A percentile compares a stretch with the other conserved stretches of the same genome.
Evolutionary conservation across 2,888 invertebrate genomes (phyloP).

Genomic region (Pardosa pseudoannulata): DNA sequence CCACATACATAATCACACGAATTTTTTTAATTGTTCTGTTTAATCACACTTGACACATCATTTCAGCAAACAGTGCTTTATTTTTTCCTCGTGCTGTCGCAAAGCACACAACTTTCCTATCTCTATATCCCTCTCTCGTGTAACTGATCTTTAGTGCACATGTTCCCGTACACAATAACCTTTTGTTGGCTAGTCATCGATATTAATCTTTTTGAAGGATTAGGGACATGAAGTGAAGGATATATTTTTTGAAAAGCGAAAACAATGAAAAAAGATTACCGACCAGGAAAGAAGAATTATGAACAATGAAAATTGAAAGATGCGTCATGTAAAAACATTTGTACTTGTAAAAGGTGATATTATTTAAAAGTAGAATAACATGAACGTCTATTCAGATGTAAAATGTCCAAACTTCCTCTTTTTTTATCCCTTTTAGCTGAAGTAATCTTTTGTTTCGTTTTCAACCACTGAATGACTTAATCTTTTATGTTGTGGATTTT

Average conservation of each 20-base stretch:
- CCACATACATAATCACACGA: too few species aligned
- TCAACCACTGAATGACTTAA: too few species aligned
- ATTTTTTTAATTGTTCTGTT: too few species aligned
- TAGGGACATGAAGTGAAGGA: not conserved
- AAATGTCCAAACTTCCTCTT: too few species aligned
- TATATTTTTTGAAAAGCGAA: not conserved
- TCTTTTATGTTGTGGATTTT: too few species aligned
- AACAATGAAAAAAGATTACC: not conserved
- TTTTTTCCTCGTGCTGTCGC: not conserved
- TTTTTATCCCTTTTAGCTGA: too few species aligned
- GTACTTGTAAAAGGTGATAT: not conserved
- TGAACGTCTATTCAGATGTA: too few species aligned
- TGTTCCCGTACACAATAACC: not conserved
- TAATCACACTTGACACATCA: not conserved
- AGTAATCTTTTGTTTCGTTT: too few species aligned
- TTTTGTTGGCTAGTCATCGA: too few species aligned
- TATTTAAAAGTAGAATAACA: too few species aligned
- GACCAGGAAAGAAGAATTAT: not conserved
- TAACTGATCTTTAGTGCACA: not conserved
- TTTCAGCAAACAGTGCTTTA: not conserved
- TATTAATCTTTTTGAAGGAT: not conserved
- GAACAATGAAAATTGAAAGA: not conserved
- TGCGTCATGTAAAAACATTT: not conserved
- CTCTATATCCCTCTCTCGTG: not conserved
- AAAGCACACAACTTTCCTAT: not conserved